These are phyloP conservation scores for Armadillidium nasatum DNA, from an alignment of 1,140 invertebrate species.

Conservation along the genomic window DNA sequence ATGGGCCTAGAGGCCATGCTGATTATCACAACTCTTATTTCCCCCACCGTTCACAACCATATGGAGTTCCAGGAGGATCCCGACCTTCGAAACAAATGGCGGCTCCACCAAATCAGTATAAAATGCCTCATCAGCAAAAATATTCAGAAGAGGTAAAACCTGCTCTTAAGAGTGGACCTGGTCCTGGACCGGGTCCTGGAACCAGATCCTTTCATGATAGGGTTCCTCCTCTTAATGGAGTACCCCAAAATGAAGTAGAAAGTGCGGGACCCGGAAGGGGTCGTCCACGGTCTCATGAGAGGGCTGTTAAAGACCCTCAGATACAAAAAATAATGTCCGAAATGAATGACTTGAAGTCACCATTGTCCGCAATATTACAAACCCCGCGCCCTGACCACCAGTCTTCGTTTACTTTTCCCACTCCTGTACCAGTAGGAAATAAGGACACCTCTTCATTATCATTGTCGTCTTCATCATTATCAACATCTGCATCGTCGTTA, in stretches of 20 bases:
- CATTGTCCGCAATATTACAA: background rate
- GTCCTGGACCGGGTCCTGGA: background rate
- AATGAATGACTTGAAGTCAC: background rate
- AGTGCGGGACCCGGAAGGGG: background rate
- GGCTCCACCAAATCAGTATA: background rate
- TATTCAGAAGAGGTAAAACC: background rate
- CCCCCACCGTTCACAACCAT: background rate
- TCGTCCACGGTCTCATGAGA: background rate
- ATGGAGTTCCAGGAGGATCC: background rate
- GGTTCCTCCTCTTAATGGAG: background rate
- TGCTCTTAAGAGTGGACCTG: background rate
- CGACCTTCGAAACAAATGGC: background rate
- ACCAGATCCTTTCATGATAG: background rate
- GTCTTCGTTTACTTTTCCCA: background rate
- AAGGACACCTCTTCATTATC: background rate
- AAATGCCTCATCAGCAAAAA: background rate
- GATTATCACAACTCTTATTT: background rate
- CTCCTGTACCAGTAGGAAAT: too few species aligned
- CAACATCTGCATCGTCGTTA: too few species aligned
- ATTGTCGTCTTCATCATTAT: too few species aligned
- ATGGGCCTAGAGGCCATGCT: background rate
- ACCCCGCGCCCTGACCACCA: background rate
- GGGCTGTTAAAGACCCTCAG: background rate
- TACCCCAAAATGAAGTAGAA: background rate
- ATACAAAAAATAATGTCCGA: background rate